Evolutionary conservation across 1,140 invertebrate genomes (phyloP), one percentile per base, ranked within the genome.

Genomic region (Globodera rostochiensis): DNA sequence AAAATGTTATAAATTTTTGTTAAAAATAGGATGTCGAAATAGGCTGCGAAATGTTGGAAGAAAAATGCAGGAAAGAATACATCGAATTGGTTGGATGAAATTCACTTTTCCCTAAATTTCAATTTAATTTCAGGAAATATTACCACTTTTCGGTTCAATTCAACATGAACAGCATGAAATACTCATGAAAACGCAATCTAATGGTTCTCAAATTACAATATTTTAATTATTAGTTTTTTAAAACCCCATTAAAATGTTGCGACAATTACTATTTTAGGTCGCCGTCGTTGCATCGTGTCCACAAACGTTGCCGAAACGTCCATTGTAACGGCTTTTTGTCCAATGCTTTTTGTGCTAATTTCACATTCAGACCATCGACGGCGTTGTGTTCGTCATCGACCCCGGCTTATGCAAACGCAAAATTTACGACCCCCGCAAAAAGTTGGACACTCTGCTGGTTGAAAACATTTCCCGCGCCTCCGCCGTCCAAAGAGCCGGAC

Each of bases 331-430:
- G 36, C 36, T 36, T 66, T 1, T 66, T 13, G 13, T 66, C 13
- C 13, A 15, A 21, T 21, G 60, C 3, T 15, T 66, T 3, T 99
- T 97, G 0, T 99, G 13, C 2, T 21, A 13, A 13, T 66, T 21
- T n/a, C n/a, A n/a, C 13, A 66, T 15, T 15, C 1, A 66, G 7
- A 99, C 98, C 1, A 99, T 99, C 87, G 97, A 99, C 90, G 98
- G 98, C 80, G 96, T 99, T 19, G 97, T 99, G 6, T 99, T 98
- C 91, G 98, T 99, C 1, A 98, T 99, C 89, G 98, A 99, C 92
- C 97, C 97, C n/a, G 98, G 97, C 21, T 99, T 99, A 92, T 96
- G 96, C 0, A 99, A 99, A 91, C 98, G 99, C 91, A 99, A 98
- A 91, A 94, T 98, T 0, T 98, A 97, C 90, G 98, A 98, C 92